Conservation (phyloP, 2,113 vertebrate species). For the Lontra canadensis region DNA sequence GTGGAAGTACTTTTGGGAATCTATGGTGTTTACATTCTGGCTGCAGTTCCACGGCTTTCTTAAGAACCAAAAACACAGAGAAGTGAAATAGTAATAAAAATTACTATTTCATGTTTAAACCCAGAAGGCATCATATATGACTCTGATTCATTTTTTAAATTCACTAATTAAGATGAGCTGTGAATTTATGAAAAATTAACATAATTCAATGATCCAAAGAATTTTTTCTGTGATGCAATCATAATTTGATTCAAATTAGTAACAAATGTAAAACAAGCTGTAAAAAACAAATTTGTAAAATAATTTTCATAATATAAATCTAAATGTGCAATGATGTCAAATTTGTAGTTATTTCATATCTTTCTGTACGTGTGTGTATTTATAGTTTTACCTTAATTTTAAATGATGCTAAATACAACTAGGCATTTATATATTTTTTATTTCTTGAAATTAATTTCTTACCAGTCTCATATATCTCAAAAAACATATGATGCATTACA, state of each 20-base stretch:
- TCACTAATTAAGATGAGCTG: background rate
- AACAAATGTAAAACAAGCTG: background rate
- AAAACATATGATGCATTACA: background rate
- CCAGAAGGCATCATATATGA: background rate
- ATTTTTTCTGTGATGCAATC: background rate
- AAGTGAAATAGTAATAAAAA: background rate
- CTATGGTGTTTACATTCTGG: background rate
- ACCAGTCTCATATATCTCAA: background rate
- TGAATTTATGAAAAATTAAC: slow-evolving; percentile 19
- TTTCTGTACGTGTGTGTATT: background rate
- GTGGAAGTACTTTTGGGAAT: background rate
- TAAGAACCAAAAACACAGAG: background rate
- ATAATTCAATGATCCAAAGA: background rate
- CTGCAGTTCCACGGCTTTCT: background rate
- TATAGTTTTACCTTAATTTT: background rate
- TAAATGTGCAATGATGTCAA: background rate
- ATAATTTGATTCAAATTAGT: background rate
- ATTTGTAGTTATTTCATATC: background rate
- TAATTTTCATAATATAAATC: background rate
- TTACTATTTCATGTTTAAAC: background rate
- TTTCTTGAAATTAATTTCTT: background rate
- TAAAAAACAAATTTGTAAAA: background rate
- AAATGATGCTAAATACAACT: background rate
- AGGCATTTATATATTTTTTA: background rate
- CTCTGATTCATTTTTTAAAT: background rate